phyloP scores from a whole-genome alignment of 2,888 invertebrate species.

The Ormyrus labotus region DNA sequence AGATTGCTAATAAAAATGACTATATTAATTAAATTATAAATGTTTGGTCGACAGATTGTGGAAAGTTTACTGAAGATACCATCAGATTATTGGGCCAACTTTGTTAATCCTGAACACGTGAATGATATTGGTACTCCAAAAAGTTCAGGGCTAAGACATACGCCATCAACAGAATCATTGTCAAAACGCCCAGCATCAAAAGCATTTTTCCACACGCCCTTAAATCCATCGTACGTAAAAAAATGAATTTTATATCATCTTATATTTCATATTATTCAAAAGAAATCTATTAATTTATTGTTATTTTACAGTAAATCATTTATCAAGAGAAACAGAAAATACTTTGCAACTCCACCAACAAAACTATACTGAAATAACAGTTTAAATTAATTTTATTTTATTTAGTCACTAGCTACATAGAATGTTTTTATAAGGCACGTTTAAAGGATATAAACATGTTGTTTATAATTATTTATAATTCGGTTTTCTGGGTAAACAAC shows the following conservation, averaged over 20 bases:
- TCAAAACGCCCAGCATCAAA: constrained; percentile 72
- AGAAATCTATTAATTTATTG: neutral
- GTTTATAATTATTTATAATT: constrained; percentile 55
- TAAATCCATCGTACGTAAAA: constrained; percentile 67
- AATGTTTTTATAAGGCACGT: constrained; percentile 44
- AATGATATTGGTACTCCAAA: constrained; percentile 68
- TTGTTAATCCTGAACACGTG: constrained; percentile 78
- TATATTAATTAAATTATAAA: too few species aligned
- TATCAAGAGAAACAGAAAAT: constrained; percentile 71
- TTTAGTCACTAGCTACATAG: constrained; percentile 52
- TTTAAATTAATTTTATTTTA: constrained; percentile 24
- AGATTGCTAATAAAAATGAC: neutral
- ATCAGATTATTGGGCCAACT: constrained; percentile 86
- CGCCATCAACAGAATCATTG: constrained; percentile 73
- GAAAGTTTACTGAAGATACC: constrained; percentile 84
- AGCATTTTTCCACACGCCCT: constrained; percentile 71
- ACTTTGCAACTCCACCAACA: constrained; percentile 73
- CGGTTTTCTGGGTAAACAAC: constrained; percentile 40
- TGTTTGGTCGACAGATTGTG: constrained; percentile 78
- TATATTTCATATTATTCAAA: neutral
- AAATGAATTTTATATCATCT: constrained; percentile 13
- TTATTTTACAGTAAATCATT: constrained; percentile 68
- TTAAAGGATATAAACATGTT: constrained; percentile 50
- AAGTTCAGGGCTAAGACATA: constrained; percentile 69
- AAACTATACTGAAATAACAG: constrained; percentile 57